Evolutionary conservation across 2,113 vertebrate genomes (phyloP), one percentile per base, ranked within the genome.

Genomic region (Megaceryle torquata): DNA sequence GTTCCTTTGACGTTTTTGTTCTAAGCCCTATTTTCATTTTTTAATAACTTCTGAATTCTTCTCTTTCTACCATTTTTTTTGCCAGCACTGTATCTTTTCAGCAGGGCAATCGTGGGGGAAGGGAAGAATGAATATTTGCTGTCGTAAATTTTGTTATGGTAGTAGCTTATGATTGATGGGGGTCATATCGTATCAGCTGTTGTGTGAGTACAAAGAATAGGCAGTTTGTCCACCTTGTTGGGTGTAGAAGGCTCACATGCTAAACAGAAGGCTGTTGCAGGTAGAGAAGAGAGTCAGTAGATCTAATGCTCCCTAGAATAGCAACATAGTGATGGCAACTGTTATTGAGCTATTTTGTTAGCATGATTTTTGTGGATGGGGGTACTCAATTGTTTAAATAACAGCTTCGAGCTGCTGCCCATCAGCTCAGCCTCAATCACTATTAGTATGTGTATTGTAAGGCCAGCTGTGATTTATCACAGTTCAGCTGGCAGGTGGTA

Each of bases 391-490:
- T 39, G 53, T 79, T 86, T 82, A 85, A 79, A 65, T 22, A 18
- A 72, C 14, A 63, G 57, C 57, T 61, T 82, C 59, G 86, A 93
- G 80, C 67, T 89, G 51, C 77, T 82, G 77, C 53, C 53, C 6
- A 1, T 79, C 0, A 1, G 65, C 69, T 92, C 15, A 13, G 33
- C 61, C 94, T 91, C 44, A 25, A 51, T 19, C 17, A 4, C 48
- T 69, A 53, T 56, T 68, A 37, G 35, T 1, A 5, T 88, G 26
- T 56, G 35, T 63, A n/a, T 71, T 71, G 51, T 82, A 65, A 76
- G 48, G 81, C 77, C 94, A 87, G 93, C 81, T 95, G 94, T 70
- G 86, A 76, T 95, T 89, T 93, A 88, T 97, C 93, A 76, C 84
- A 92, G 74, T 79, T 92, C 65, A 79, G 53, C 77, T 97, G 89